Conservation (phyloP, 1,140 invertebrate species). For the Saccostrea glomerata region DNA sequence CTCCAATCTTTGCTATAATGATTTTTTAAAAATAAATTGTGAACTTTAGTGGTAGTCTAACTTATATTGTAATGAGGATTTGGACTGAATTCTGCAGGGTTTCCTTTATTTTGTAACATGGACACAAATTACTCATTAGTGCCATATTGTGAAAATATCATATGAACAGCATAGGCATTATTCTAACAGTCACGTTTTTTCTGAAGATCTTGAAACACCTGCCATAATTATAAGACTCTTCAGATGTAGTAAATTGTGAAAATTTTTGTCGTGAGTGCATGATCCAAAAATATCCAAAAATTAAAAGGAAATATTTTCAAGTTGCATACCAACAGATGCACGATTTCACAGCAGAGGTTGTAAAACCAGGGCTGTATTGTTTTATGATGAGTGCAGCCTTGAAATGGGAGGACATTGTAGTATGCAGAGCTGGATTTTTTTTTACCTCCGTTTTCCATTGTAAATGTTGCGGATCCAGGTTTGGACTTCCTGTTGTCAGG, state of each 20-base stretch:
- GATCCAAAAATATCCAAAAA: slow-evolving; percentile 8
- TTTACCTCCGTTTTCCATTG: not conserved
- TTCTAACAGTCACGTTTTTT: no score
- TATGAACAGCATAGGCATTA: no score
- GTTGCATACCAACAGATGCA: not conserved
- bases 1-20: no score
- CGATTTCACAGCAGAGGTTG: not conserved
- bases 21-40: no score
- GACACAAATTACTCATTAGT: no score
- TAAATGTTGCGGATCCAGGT: slow-evolving; percentile 20
- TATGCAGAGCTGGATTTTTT: not conserved
- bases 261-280: not conserved
- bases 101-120: no score
- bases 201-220: no score
- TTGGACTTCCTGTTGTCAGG: not conserved
- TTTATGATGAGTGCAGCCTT: not conserved
- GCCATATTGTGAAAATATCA: no score
- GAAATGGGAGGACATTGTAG: slow-evolving; percentile 20
- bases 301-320: not conserved
- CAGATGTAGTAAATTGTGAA: not conserved
- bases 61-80: no score
- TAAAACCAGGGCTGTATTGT: not conserved
- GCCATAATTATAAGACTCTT: not conserved
- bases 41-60: no score
- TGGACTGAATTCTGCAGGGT: no score